Conservation (phyloP, 2,888 invertebrate species). For the Rhogogaster chlorosoma region DNA sequence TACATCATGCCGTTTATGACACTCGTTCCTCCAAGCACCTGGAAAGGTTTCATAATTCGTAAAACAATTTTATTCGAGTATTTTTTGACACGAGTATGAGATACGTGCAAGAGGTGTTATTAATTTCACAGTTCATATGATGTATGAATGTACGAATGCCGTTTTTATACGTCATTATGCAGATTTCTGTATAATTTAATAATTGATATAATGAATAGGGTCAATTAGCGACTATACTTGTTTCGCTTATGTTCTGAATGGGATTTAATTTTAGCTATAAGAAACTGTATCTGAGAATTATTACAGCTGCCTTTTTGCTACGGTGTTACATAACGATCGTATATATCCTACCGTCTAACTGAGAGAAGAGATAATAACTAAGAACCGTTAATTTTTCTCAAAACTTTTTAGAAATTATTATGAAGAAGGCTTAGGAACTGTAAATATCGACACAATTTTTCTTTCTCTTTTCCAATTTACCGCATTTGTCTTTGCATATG, state of each 20-base stretch:
- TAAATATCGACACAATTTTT: no score
- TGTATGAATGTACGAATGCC: no score
- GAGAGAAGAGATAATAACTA: neutral
- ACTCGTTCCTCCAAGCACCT: constrained; percentile 95
- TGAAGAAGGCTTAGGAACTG: no score
- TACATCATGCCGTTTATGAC: constrained; percentile 98
- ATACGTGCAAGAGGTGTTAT: no score
- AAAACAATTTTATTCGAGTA: no score
- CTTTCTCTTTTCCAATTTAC: no score
- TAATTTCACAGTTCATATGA: no score
- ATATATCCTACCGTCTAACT: neutral
- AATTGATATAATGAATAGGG: neutral
- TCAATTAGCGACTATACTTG: neutral
- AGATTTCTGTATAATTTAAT: neutral
- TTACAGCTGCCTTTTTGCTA: neutral
- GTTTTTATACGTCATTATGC: neutral
- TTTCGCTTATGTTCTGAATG: neutral
- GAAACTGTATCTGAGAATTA: neutral
- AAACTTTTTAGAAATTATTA: no score
- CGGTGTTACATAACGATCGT: neutral
- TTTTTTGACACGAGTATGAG: no score
- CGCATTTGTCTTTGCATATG: no score
- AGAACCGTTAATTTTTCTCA: no score
- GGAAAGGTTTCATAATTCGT: constrained; percentile 49
- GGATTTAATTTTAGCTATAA: neutral